Evolutionary conservation across 2,113 vertebrate species (phyloP).

Genomic region (Meles meles): DNA sequence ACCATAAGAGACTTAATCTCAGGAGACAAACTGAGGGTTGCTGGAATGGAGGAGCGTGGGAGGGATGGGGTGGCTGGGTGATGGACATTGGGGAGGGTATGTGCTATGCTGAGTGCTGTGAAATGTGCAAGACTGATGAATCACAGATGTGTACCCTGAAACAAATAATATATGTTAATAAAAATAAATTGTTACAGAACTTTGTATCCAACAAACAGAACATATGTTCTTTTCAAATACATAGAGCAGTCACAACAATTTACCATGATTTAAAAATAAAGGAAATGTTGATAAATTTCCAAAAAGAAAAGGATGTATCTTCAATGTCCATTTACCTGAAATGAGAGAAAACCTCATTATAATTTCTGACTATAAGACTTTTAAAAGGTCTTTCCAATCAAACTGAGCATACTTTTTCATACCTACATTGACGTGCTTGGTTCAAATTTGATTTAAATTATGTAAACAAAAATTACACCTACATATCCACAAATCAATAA

Average conservation of each 20-base stretch:
- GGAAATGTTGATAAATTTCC: no score
- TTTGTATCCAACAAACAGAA: background rate
- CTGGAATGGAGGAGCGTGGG: no score
- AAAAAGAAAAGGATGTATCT: background rate
- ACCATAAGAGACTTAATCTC: no score
- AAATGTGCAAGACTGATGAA: no score
- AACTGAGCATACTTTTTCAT: background rate
- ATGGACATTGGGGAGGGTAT: no score
- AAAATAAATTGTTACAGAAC: background rate
- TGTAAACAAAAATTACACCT: background rate
- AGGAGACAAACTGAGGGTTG: no score
- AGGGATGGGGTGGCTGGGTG: no score
- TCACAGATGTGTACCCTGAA: no score
- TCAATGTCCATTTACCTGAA: background rate
- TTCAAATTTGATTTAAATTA: background rate
- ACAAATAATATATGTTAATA: no score
- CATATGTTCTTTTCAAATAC: background rate
- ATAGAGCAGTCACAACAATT: background rate
- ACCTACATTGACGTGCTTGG: background rate
- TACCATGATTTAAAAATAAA: background rate
- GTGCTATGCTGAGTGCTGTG: no score
- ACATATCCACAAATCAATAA: background rate
- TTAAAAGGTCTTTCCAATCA: background rate
- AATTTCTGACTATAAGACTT: background rate
- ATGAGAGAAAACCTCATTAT: background rate